These are phyloP conservation scores for Phylloscopus whistleri DNA, from an alignment of 2,113 vertebrate species.

Conservation along the genomic window DNA sequence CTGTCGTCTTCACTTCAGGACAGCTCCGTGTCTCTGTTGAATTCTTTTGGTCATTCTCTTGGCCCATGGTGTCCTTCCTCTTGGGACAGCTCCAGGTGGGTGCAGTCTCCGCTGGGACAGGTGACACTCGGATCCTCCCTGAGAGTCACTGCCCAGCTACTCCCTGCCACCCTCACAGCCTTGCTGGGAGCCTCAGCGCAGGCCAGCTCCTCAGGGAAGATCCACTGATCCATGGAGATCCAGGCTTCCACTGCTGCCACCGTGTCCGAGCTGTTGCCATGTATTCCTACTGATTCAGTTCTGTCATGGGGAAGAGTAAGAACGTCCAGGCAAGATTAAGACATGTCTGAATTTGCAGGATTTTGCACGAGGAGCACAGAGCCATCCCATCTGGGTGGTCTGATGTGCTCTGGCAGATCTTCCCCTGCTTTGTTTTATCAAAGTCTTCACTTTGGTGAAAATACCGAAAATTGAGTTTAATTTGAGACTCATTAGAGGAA, in stretches of 20 bases:
- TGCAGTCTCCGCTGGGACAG: not conserved
- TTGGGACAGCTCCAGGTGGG: not conserved
- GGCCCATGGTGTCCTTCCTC: not conserved
- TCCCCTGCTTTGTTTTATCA: not conserved
- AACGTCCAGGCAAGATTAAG: not conserved
- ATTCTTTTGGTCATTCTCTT: not conserved
- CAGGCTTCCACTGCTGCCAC: not conserved
- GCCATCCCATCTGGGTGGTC: not conserved
- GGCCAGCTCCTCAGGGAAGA: not conserved
- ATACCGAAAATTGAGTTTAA: not conserved
- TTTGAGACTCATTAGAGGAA: not conserved
- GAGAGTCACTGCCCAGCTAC: not conserved
- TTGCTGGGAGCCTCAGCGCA: not conserved
- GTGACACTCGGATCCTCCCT: not conserved
- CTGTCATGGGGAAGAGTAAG: not conserved
- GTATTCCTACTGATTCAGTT: rapidly evolving
- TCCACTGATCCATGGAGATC: not conserved
- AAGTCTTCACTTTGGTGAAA: not conserved
- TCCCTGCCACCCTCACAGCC: not conserved
- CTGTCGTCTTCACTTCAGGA: not conserved
- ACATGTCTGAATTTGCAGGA: not conserved
- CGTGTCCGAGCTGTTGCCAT: rapidly evolving
- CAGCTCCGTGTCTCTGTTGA: not conserved
- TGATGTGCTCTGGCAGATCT: not conserved
- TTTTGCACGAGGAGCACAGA: not conserved